Percentiles rank a stretch among this genome's conserved stretches.
phyloP scores from a whole-genome alignment of 2,113 vertebrate genomes.

The Sterrhoptilus dennistouni region DNA sequence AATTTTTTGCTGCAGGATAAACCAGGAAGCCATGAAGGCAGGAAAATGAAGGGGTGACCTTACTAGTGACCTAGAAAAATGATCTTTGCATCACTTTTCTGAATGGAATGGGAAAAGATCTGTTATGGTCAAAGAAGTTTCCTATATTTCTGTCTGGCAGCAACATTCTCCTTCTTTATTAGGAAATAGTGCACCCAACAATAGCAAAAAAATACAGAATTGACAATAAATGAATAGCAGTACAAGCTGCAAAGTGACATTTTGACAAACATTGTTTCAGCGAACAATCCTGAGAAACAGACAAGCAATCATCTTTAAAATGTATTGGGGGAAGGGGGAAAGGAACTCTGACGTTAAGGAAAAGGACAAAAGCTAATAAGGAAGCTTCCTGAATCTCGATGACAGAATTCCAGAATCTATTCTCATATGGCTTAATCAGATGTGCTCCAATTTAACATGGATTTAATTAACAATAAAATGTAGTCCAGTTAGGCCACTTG shows the following conservation, averaged over 20 bases:
- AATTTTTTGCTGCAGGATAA: background rate
- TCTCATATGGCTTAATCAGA: background rate
- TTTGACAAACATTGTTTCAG: background rate
- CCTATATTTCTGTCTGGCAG: background rate
- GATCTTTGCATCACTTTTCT: background rate
- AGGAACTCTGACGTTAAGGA: background rate
- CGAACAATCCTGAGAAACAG: background rate
- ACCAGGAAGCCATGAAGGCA: background rate
- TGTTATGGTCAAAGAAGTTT: background rate
- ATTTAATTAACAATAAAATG: constrained; percentile 10
- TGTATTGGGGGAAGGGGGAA: rapidly evolving
- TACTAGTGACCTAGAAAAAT: background rate
- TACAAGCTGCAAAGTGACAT: background rate
- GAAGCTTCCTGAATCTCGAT: background rate
- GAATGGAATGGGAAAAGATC: background rate
- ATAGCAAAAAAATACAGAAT: background rate
- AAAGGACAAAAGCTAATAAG: background rate
- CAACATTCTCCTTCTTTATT: background rate
- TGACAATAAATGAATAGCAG: background rate
- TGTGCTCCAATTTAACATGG: background rate
- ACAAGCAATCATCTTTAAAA: background rate
- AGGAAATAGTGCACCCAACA: background rate
- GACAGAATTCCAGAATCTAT: background rate
- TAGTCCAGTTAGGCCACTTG: background rate
- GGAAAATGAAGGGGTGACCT: background rate